phyloP scores from a whole-genome alignment of 2,113 vertebrate species.

The Salvelinus namaycush region DNA sequence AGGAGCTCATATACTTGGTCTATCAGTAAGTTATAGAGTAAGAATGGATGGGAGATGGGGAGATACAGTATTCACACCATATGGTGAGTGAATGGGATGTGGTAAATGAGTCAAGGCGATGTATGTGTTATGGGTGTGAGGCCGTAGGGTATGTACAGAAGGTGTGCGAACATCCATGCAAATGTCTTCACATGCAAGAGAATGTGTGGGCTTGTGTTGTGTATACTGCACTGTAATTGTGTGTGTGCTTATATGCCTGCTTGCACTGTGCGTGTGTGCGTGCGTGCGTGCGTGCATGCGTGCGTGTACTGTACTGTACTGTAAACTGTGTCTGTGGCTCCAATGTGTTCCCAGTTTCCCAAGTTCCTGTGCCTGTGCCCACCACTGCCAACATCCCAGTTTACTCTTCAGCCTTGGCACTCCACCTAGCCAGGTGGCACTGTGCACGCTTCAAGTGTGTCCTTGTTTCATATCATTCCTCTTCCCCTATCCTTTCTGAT shows the following conservation, averaged over 20 bases:
- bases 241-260: too few species aligned
- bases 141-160: too few species aligned
- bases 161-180: too few species aligned
- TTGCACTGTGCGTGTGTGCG: not conserved
- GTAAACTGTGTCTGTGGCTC: not conserved
- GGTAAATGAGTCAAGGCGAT: too few species aligned
- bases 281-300: slow-evolving; percentile 12
- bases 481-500: slow-evolving; percentile 20
- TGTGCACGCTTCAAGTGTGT: slow-evolving; percentile 51
- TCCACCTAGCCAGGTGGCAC: slow-evolving; percentile 56
- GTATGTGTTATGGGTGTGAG: too few species aligned
- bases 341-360: not conserved
- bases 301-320: not conserved
- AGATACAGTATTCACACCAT: not conserved
- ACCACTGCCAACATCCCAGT: slow-evolving; percentile 21
- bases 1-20: slow-evolving; percentile 35
- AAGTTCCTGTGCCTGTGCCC: slow-evolving; percentile 13
- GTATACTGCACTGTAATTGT: not conserved
- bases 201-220: not conserved
- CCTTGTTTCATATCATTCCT: slow-evolving; percentile 61
- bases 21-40: slow-evolving; percentile 8
- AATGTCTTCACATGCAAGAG: too few species aligned
- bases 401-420: slow-evolving; percentile 47
- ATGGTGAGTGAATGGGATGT: not conserved
- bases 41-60: not conserved